These are phyloP conservation scores for Sebastes elongatus DNA, from an alignment of 2,797 vertebrate genomes.

Conservation along the genomic window DNA sequence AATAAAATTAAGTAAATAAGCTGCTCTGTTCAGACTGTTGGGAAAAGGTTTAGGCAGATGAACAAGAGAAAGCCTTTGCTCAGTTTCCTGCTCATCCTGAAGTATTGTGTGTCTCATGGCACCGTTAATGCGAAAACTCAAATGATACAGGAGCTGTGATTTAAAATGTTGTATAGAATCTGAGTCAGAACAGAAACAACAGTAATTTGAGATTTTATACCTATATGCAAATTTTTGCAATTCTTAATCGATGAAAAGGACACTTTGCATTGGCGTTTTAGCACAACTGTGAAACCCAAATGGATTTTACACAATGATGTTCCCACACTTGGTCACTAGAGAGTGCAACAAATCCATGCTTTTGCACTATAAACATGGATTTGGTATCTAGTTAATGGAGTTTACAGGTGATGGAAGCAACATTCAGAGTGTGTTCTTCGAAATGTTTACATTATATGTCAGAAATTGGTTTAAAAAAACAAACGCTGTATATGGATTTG, in stretches of 20 bases:
- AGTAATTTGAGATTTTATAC: constrained; percentile 46
- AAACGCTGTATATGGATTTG: constrained; percentile 40
- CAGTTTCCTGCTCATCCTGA: background rate
- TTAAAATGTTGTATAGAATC: constrained; percentile 19
- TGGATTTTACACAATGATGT: constrained; percentile 48
- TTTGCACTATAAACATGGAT: constrained; percentile 46
- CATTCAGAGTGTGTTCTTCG: constrained; percentile 32
- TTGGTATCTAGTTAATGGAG: constrained; percentile 16
- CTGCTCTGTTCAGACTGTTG: constrained; percentile 18
- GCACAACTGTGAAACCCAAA: constrained; percentile 68
- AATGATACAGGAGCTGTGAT: constrained; percentile 20
- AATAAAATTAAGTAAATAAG: background rate
- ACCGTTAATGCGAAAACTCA: constrained; percentile 12
- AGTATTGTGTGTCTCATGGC: constrained; percentile 3
- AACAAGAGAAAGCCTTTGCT: background rate
- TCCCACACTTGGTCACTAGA: constrained; percentile 56
- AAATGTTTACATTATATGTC: constrained; percentile 73
- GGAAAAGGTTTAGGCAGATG: background rate
- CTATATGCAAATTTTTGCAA: constrained; percentile 35
- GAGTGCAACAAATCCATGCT: constrained; percentile 56
- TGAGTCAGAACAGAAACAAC: constrained; percentile 30
- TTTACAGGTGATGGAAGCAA: constrained; percentile 53
- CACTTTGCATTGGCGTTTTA: constrained; percentile 52
- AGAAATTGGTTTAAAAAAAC: constrained; percentile 27
- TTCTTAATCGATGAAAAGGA: constrained; percentile 18